Percentiles rank a stretch among this genome's conserved stretches.
Conservation (phyloP, 1,140 invertebrate genomes). For the Saccostrea cuccullata region DNA sequence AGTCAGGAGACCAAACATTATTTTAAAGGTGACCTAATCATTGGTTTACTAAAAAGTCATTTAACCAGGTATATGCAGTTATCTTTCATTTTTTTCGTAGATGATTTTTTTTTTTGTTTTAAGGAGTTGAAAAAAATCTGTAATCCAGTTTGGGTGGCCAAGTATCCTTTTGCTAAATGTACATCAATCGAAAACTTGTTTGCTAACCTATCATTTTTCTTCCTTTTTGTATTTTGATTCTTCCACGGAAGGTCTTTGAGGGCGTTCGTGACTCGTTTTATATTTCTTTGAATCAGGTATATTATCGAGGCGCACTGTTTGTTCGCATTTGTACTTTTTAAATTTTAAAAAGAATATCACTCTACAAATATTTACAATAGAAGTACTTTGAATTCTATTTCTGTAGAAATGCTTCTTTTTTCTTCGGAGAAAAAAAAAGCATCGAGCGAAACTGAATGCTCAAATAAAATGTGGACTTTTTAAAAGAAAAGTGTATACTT, state of each 20-base stretch:
- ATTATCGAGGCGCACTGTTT: not conserved
- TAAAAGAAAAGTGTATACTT: not conserved
- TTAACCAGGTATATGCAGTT: too few relatives aligned
- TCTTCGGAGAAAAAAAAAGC: not conserved
- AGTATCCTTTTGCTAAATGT: not conserved
- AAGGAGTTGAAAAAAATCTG: too few relatives aligned
- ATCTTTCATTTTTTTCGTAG: too few relatives aligned
- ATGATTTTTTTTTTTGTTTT: too few relatives aligned
- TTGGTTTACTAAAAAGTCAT: too few relatives aligned
- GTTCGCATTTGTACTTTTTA: not conserved
- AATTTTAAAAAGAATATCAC: not conserved
- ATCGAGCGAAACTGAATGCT: not conserved
- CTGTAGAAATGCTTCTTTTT: not conserved
- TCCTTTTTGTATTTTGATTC: not conserved
- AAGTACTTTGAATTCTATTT: not conserved
- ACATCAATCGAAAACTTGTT: not conserved
- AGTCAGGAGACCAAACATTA: too few relatives aligned
- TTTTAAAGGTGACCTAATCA: too few relatives aligned
- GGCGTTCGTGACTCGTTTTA: not conserved
- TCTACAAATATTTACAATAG: not conserved
- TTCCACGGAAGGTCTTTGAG: not conserved
- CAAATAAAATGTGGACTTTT: not conserved
- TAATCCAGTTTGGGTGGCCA: not conserved
- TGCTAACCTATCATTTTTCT: not conserved
- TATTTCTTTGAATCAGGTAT: not conserved